Base-by-base conservation (phyloP, 1,140 invertebrate genomes). In the Hylaeus anthracinus region DNA sequence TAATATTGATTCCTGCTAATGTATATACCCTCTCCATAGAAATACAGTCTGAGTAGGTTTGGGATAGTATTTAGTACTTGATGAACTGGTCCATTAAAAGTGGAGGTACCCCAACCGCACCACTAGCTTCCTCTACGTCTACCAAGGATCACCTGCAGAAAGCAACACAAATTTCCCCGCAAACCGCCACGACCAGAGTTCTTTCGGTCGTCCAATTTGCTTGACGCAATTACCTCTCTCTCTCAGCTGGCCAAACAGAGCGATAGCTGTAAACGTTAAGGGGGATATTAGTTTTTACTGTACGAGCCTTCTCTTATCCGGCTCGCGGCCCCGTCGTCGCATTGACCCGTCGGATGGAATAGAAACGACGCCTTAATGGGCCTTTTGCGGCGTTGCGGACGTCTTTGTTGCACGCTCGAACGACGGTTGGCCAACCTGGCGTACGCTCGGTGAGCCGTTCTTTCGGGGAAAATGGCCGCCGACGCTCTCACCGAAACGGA, bases 221-320 rank as follows among this genome's bases (percentile, higher is more conserved):
- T 73, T 56, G 51, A 65, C 53, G 77, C 70, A 73, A 79, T 79
- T 79, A 72, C 53, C 53, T 56, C 10, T 61, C 48, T 10, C 45
- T 51, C 9, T n/a, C 69, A 15, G n/a, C 26, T 26, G 14, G 71
- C 60, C 60, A 63, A 79, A 65, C 61, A 73, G 51, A 73, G 70
- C 77, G 60, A 73, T 79, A 73, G 70, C 77, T 51, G 70, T 56
- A 51, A 58, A 51, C 61, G 71, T 73, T 72, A 65, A 71, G 45
- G 58, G 53, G 67, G 55, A 65, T 56, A 73, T 79, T 79, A 79
- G 77, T 79, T 79, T 79, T 79, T 79, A 79, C 61, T 79, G 61
- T 41, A 51, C 43, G 26, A 37, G 61, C 71, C 53, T 65, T 53
- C 70, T 78, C 71, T 71, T 71, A 78, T 71, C 75, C 75, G 10